Evolutionary conservation across 2,888 invertebrate species (phyloP).

Genomic region (Drosophila silvestris): DNA sequence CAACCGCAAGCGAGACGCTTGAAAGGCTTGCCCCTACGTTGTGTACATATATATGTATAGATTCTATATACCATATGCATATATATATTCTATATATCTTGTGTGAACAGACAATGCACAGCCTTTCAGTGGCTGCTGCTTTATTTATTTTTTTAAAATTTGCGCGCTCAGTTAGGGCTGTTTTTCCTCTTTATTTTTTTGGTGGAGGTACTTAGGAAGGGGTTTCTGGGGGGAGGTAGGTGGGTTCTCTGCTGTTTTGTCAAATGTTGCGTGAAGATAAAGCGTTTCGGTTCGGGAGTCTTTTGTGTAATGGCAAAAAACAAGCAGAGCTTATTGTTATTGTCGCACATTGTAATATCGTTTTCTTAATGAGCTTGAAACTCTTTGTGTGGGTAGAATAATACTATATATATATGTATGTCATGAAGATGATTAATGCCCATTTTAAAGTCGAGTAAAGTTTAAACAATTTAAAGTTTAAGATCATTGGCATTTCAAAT

Average conservation of each 20-base stretch:
- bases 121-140: constrained; percentile 42
- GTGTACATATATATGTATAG: constrained; percentile 4
- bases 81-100: constrained; percentile 2
- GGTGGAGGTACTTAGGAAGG: background rate
- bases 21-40: constrained; percentile 61
- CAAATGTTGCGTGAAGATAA: constrained; percentile 77
- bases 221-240: background rate
- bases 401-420: background rate
- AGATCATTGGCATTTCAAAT: background rate
- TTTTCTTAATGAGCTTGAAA: constrained; percentile 41
- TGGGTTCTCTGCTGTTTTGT: constrained; percentile 49
- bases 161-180: constrained; percentile 6
- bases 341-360: constrained; percentile 7
- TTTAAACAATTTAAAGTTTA: background rate
- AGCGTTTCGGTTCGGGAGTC: constrained; percentile 25
- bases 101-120: constrained; percentile 57
- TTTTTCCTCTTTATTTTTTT: background rate
- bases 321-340: constrained; percentile 53
- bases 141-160: constrained; percentile 11
- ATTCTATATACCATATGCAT: constrained; percentile 1
- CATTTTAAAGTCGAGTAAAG: background rate
- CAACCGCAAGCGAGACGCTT: constrained; percentile 55
- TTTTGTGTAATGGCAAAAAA: constrained; percentile 32
- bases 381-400: constrained; percentile 7
- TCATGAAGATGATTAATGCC: constrained; percentile 5